Percentiles rank a stretch among this genome's conserved stretches.
phyloP scores from a whole-genome alignment of 2,888 invertebrate genomes.

The Eugnorisma glareosa region DNA sequence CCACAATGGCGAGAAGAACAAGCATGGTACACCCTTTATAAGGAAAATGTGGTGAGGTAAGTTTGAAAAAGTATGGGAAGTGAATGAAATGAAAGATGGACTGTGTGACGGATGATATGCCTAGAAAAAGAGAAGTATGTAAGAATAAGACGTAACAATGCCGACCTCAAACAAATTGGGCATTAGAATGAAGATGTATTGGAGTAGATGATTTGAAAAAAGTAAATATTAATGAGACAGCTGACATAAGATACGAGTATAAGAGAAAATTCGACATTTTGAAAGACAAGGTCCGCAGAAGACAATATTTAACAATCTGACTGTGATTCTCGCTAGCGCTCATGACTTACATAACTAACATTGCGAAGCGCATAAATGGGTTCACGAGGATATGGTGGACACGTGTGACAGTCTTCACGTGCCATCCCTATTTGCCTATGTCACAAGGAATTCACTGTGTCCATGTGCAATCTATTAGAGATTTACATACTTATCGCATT shows the following conservation, averaged over 20 bases:
- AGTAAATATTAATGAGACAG: too few relatives aligned
- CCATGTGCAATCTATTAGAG: conserved; percentile 6
- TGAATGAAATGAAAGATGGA: not conserved
- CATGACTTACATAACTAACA: conserved; percentile 29
- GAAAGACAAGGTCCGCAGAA: not conserved
- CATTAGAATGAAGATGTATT: not conserved
- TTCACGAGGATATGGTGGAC: conserved; percentile 62
- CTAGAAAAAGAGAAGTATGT: not conserved
- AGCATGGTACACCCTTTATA: too few relatives aligned
- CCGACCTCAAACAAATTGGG: not conserved
- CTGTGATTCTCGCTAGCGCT: conserved; percentile 10
- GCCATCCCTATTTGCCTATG: conserved; percentile 62
- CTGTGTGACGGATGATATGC: not conserved
- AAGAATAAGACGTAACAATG: not conserved
- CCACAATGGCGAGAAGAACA: too few relatives aligned
- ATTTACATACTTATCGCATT: not conserved
- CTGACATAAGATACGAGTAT: not conserved
- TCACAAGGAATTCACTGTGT: conserved; percentile 19
- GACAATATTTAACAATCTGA: not conserved
- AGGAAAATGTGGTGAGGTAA: not conserved
- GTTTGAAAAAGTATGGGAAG: not conserved
- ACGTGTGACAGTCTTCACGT: conserved; percentile 68
- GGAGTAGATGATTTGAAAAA: not conserved
- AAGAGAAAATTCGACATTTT: not conserved
- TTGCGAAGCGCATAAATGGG: conserved; percentile 56